Conservation (phyloP, 30 jellyfish, hydroid and myxozoan species). For the Cassiopea andromeda region DNA sequence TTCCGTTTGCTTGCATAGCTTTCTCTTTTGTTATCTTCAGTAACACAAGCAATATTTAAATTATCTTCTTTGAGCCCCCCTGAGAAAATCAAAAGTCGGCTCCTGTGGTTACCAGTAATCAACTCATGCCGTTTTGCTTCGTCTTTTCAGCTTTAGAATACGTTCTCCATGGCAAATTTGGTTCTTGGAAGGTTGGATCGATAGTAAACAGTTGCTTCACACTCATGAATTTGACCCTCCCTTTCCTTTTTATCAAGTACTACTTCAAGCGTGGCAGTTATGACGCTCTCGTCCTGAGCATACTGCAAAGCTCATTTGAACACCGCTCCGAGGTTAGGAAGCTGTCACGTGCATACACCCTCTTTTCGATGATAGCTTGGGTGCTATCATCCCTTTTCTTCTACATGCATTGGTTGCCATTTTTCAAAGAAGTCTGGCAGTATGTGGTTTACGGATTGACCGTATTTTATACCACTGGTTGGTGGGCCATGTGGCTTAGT, state of each 20-base stretch:
- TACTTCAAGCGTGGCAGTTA: conserved; percentile 72
- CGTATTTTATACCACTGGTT: conserved; percentile 66
- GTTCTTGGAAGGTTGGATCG: conserved; percentile 56
- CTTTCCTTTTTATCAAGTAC: conserved; percentile 63
- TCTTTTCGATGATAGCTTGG: conserved; percentile 58
- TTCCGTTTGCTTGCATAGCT: too few species aligned
- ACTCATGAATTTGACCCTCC: conserved; percentile 67
- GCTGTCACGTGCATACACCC: conserved; percentile 42
- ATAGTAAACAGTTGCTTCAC: conserved; percentile 72
- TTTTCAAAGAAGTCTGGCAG: conserved; percentile 49
- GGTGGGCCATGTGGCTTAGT: conserved; percentile 92
- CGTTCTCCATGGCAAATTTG: conserved; percentile 20
- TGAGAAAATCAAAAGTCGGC: background rate
- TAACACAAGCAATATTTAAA: too few species aligned
- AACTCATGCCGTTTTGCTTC: background rate
- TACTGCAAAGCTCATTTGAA: conserved; percentile 59
- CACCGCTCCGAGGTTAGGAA: conserved; percentile 39
- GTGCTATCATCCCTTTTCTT: conserved; percentile 39
- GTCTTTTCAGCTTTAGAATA: conserved; percentile 19
- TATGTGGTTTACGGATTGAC: conserved; percentile 45
- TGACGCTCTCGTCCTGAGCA: conserved; percentile 46
- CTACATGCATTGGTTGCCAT: conserved; percentile 71
- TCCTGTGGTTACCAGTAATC: background rate
- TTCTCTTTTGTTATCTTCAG: too few species aligned
- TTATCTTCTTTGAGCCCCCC: too few species aligned